Base-by-base conservation (phyloP, 2,113 vertebrate species). In the Alaudala cheleensis region DNA sequence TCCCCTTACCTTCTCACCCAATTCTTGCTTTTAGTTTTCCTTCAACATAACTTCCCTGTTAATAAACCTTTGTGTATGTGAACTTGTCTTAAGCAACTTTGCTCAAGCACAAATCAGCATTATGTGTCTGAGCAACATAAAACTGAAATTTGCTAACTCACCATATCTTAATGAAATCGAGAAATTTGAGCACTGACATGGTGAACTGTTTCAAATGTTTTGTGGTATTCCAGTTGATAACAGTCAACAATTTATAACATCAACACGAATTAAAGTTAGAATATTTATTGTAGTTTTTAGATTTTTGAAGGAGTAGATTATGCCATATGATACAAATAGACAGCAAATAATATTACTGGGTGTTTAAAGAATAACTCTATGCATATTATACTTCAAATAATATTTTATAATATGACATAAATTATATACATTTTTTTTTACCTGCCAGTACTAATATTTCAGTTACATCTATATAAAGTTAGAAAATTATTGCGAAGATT, bases 1-100 rank as follows among this genome's bases (percentile, higher is more conserved):
- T 56, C 15, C 6, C 11, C 4, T 22, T 37, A 9, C 12, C 5
- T 11, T 31, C n/a, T 71, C 10, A 18, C 2, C 1, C 0, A 2
- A 6, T 76, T 76, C 26, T 42, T 81, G 14, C 11, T 81, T 72
- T 56, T 14, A 25, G 42, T 73, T 78, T 65, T 88, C 12, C 37
- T 78, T 12, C 8, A 57, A 49, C 5, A 4, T 29, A 56, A 21
- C 19, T 73, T 84, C 7, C 3, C 9, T 65, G 14, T 33, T 90
- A 81, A 69, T 39, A 65, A 56, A 65, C 73, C 45, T 57, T 93
- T 12, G 26, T 16, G 7, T n/a, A 33, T 33, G 10, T 57, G 47
- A 82, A 50, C 29, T 82, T 39, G 4, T 51, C 25, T 76, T 20
- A 50, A 76, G 13, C 2, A 12, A 5, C 50, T 83, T 88, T 50